Percentiles rank a stretch among this genome's conserved stretches.
Evolutionary conservation across 2,888 invertebrate genomes (phyloP).

Genomic region (Nephrotoma flavescens): DNA sequence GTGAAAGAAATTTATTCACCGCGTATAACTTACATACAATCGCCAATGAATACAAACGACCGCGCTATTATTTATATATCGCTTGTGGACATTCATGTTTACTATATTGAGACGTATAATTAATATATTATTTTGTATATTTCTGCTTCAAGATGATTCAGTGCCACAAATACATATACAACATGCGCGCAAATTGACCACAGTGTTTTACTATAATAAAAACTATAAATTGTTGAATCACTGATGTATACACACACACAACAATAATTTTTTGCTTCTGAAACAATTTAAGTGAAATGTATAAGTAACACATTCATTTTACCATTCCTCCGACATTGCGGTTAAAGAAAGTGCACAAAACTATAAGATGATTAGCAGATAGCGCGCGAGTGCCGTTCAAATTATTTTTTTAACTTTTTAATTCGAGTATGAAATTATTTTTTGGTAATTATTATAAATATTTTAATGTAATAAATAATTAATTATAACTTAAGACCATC

Average conservation of each 20-base stretch:
- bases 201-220: neutral
- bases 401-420: neutral
- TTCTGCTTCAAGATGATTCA: neutral
- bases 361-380: neutral
- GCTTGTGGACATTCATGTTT: neutral
- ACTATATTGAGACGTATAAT: neutral
- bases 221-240: neutral
- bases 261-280: neutral
- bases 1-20: neutral
- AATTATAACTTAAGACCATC: neutral
- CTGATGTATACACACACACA: neutral
- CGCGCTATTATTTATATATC: neutral
- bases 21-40: too few species aligned
- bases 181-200: neutral
- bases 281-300: neutral
- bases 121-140: neutral
- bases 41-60: too few species aligned
- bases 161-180: neutral
- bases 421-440: neutral
- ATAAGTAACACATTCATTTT: neutral
- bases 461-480: neutral
- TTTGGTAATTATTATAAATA: neutral
- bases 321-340: neutral
- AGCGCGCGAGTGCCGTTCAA: neutral
- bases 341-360: neutral